phyloP scores from a whole-genome alignment of 2,113 vertebrate species.

The Ariopsis seemanni region DNA sequence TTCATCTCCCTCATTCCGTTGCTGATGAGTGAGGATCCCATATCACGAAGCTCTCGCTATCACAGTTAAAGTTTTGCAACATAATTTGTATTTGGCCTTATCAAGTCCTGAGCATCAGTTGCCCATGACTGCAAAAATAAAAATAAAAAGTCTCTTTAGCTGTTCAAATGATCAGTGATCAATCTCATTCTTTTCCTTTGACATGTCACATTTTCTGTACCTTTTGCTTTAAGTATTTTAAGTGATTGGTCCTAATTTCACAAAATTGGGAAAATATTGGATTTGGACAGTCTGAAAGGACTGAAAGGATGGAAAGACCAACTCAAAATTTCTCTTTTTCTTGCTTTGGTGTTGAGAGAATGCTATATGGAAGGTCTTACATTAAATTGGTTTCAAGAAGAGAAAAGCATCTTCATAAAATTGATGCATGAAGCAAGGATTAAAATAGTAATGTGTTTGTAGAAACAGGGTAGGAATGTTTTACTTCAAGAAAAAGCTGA shows the following conservation, averaged over 20 bases:
- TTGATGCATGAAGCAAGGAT: background rate
- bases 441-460: background rate
- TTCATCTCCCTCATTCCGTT: constrained; percentile 53
- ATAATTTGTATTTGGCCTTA: constrained; percentile 32
- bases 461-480: constrained; percentile 1
- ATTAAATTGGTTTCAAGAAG: background rate
- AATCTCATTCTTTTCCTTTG: background rate
- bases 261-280: background rate
- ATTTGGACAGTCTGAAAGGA: background rate
- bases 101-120: constrained; percentile 30
- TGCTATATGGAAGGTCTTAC: background rate
- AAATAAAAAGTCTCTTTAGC: background rate
- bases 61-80: constrained; percentile 42
- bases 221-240: background rate
- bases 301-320: background rate
- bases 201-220: background rate
- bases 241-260: background rate
- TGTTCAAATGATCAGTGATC: background rate
- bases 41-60: constrained; percentile 29
- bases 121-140: background rate
- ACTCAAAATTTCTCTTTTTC: background rate
- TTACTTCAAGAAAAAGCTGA: background rate
- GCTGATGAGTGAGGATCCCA: constrained; percentile 37
- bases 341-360: background rate
- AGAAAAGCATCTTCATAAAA: background rate